These are phyloP conservation scores for Liopterus haemorrhoidalis DNA, from an alignment of 2,888 invertebrate genomes.

Conservation along the genomic window DNA sequence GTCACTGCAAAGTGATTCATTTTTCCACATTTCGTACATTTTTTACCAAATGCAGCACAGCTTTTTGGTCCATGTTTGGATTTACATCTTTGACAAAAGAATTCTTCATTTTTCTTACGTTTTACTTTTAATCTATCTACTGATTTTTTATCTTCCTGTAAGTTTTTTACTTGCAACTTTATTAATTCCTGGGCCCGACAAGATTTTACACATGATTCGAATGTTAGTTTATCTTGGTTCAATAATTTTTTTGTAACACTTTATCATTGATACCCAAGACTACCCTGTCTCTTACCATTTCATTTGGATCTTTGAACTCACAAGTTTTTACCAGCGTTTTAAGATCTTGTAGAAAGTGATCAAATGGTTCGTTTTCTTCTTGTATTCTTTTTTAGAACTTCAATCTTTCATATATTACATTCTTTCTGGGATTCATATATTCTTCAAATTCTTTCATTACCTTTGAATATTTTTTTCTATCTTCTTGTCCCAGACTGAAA, in stretches of 20 bases:
- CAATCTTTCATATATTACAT: constrained; percentile 23
- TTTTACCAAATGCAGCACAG: constrained; percentile 1
- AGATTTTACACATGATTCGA: too few species aligned
- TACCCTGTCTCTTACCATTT: constrained; percentile 1
- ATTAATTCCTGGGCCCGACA: too few species aligned
- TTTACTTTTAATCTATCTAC: background rate
- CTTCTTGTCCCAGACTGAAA: constrained; percentile 27
- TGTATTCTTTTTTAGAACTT: constrained; percentile 30
- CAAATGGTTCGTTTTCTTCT: constrained; percentile 29
- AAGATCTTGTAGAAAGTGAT: constrained; percentile 26
- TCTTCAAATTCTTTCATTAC: constrained; percentile 29
- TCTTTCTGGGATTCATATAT: constrained; percentile 23
- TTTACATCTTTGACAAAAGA: constrained; percentile 3
- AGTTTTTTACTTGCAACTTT: background rate
- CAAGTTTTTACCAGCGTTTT: constrained; percentile 1
- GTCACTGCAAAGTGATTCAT: constrained; percentile 4
- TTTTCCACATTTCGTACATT: constrained; percentile 23
- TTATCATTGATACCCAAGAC: constrained; percentile 1
- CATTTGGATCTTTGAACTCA: constrained; percentile 3
- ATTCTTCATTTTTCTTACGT: background rate
- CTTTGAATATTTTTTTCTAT: constrained; percentile 25
- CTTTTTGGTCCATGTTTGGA: constrained; percentile 4
- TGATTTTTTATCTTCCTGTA: constrained; percentile 1
- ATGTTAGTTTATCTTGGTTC: too few species aligned
- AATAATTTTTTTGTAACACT: constrained; percentile 1